Evolutionary conservation across 2,113 vertebrate genomes (phyloP).

Genomic region (Otus sunia): DNA sequence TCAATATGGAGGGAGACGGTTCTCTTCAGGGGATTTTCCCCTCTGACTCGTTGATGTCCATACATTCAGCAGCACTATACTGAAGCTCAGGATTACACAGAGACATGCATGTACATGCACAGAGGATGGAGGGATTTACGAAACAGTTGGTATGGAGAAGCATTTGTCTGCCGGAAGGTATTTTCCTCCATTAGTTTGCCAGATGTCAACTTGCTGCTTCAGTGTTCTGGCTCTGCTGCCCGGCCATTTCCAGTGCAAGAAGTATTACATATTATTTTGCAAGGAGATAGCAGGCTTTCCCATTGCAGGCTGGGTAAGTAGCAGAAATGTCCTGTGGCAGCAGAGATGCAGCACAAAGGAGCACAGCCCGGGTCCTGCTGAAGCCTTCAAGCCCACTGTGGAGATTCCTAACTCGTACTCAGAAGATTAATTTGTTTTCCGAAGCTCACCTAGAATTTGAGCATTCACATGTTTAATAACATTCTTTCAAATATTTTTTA

Average conservation of each 20-base stretch:
- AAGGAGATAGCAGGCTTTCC: background rate
- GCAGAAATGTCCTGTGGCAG: background rate
- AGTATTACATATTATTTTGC: background rate
- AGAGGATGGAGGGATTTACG: background rate
- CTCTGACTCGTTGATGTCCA: background rate
- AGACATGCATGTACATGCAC: rapidly evolving
- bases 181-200: background rate
- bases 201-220: background rate
- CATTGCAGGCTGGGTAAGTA: background rate
- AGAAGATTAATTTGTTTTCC: background rate
- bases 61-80: rapidly evolving
- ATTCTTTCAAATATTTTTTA: background rate
- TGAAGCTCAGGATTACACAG: background rate
- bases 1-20: rapidly evolving
- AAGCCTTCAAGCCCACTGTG: background rate
- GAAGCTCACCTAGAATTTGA: background rate
- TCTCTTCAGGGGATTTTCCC: background rate
- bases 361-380: background rate
- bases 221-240: background rate
- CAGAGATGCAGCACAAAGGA: background rate
- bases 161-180: background rate
- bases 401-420: background rate
- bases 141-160: background rate
- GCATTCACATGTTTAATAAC: background rate
- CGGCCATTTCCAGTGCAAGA: background rate